These are phyloP conservation scores for Tetragonula carbonaria DNA, from an alignment of 2,888 invertebrate species.

Conservation along the genomic window DNA sequence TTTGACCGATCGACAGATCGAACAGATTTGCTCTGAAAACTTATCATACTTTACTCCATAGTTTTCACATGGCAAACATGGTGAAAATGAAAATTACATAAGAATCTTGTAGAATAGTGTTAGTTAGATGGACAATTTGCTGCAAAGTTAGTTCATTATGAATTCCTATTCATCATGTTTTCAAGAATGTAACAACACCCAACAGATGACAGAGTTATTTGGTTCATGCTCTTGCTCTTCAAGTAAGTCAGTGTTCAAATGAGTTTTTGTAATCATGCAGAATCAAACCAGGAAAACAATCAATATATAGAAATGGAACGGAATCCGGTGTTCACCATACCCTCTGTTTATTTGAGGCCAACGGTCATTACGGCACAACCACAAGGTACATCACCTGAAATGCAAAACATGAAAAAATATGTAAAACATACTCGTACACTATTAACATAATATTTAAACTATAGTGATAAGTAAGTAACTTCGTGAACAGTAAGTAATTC, in stretches of 20 bases:
- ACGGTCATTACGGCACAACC: slow-evolving; percentile 73
- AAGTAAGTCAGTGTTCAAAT: background rate
- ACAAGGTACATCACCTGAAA: slow-evolving; percentile 42
- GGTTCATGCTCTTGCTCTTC: background rate
- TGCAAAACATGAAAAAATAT: background rate
- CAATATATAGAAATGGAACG: slow-evolving; percentile 54
- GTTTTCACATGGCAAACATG: too few species aligned
- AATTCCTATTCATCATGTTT: background rate
- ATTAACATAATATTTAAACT: background rate
- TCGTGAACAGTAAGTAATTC: background rate
- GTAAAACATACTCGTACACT: background rate
- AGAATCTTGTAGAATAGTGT: too few species aligned
- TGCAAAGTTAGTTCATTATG: background rate
- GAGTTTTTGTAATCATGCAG: slow-evolving; percentile 30
- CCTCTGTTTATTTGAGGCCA: slow-evolving; percentile 52
- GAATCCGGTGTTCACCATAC: slow-evolving; percentile 4
- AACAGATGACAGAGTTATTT: background rate
- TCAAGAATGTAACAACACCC: background rate
- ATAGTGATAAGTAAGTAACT: background rate
- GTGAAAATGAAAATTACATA: too few species aligned
- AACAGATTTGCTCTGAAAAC: too few species aligned
- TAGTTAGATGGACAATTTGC: background rate
- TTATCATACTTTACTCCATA: too few species aligned
- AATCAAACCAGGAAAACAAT: background rate
- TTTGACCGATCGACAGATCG: too few species aligned